These are phyloP conservation scores for Trichechus manatus DNA, from an alignment of 2,113 vertebrate species.

Conservation along the genomic window DNA sequence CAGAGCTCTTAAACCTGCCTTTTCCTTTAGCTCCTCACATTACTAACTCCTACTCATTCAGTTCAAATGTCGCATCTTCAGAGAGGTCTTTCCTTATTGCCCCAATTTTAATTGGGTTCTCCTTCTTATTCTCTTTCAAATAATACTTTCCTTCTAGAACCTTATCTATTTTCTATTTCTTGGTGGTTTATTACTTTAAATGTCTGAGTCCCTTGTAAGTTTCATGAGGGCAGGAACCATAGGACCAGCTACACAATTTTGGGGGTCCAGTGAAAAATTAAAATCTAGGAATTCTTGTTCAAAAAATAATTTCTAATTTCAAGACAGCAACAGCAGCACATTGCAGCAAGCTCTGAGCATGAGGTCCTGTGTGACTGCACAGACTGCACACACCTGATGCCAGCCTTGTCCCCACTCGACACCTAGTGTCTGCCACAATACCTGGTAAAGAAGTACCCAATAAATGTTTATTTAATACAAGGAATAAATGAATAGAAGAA, in stretches of 20 bases:
- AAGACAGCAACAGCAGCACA: neutral
- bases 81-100: neutral
- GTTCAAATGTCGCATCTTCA: neutral
- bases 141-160: neutral
- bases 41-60: neutral
- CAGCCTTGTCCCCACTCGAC: neutral
- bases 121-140: neutral
- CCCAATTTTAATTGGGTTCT: neutral
- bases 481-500: neutral
- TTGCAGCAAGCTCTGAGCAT: neutral
- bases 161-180: neutral
- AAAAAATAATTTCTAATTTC: neutral
- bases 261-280: neutral
- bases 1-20: neutral
- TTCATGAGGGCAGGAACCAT: neutral
- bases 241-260: neutral
- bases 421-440: neutral
- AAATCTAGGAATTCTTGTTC: neutral
- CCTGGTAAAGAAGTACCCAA: neutral
- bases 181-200: neutral
- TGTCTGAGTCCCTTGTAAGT: neutral
- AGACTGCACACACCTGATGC: neutral
- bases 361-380: neutral
- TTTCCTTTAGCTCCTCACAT: neutral
- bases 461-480: neutral